A percentile compares a stretch with the other conserved stretches of the same genome.
phyloP scores from a whole-genome alignment of 2,113 vertebrate species.

The Sialia sialis region DNA sequence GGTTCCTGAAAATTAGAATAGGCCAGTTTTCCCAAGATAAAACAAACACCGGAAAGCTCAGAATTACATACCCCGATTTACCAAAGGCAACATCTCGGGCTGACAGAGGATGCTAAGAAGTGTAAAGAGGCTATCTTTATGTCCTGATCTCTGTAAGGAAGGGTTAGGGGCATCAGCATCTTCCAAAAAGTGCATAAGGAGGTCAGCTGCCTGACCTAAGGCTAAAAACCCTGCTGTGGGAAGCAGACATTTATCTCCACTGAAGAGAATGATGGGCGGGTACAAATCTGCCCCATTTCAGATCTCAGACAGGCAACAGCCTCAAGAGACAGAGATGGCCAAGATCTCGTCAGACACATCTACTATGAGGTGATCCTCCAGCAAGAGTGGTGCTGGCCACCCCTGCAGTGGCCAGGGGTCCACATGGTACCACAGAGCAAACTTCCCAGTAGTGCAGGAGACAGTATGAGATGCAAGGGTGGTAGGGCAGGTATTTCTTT shows the following conservation, averaged over 20 bases:
- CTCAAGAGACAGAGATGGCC: background rate
- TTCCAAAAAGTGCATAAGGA: background rate
- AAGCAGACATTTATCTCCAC: background rate
- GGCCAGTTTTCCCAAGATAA: background rate
- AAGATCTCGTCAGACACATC: background rate
- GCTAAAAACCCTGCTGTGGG: background rate
- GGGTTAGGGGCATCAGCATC: background rate
- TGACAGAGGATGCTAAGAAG: background rate
- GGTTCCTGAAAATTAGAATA: background rate
- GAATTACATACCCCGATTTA: background rate
- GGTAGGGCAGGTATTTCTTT: background rate
- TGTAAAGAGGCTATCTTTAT: background rate
- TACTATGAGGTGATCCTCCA: background rate
- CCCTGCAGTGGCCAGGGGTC: background rate
- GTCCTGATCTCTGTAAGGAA: background rate
- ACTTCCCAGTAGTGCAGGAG: background rate
- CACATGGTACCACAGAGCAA: background rate
- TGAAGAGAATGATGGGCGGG: background rate
- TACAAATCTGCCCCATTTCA: background rate
- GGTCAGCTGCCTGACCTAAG: background rate
- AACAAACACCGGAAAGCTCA: background rate
- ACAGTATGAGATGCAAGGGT: background rate
- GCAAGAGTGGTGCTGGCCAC: background rate
- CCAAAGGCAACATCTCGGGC: background rate
- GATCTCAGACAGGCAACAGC: background rate